Percentiles rank a stretch among this genome's conserved stretches.
Evolutionary conservation across 1,140 invertebrate species (phyloP).

Genomic region (Drosophila ogumai): DNA sequence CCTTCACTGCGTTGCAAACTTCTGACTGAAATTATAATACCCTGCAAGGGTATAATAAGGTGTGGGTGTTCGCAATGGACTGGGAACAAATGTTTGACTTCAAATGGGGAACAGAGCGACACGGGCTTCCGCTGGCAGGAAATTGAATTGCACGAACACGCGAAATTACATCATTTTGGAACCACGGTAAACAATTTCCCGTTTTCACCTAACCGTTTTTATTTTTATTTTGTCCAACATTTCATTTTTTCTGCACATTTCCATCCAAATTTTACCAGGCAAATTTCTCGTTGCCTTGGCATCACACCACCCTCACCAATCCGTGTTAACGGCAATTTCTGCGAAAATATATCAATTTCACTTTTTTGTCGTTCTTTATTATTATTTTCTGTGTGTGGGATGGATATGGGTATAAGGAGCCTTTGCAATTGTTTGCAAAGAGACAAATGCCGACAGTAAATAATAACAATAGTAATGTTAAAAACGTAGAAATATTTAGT

Average conservation of each 20-base stretch:
- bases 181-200: conserved; percentile 83
- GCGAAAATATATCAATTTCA: conserved; percentile 80
- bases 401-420: no score
- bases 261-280: conserved; percentile 67
- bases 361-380: conserved; percentile 41
- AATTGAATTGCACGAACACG: conserved; percentile 84
- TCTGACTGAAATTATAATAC: no score
- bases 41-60: no score
- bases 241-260: conserved; percentile 40
- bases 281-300: conserved; percentile 73
- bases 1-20: no score
- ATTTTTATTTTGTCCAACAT: conserved; percentile 34
- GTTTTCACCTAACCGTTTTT: conserved; percentile 65
- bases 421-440: not conserved
- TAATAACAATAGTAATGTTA: not conserved
- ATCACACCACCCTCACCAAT: conserved; percentile 12
- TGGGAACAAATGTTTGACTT: conserved; percentile 59
- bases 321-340: conserved; percentile 77
- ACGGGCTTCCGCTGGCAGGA: conserved; percentile 85
- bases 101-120: conserved; percentile 85
- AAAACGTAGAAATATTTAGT: not conserved
- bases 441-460: not conserved
- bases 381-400: conserved; percentile 28
- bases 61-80: conserved; percentile 10
- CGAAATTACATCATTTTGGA: conserved; percentile 84